Evolutionary conservation across 2,797 vertebrate species (phyloP).

Genomic region (Sebastes cheni): DNA sequence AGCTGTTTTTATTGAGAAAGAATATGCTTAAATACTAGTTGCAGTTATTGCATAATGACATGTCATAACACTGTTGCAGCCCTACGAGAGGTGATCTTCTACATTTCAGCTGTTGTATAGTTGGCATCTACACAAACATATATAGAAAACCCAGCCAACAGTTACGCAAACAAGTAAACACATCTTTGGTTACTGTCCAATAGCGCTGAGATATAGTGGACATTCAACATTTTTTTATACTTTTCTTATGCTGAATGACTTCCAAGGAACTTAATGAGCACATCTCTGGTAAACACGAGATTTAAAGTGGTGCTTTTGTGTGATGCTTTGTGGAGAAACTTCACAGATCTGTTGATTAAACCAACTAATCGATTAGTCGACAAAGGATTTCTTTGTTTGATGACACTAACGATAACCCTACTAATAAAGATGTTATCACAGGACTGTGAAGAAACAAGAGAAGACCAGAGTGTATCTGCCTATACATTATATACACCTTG

Average conservation of each 20-base stretch:
- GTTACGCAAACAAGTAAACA: not conserved
- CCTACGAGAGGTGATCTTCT: too few species aligned
- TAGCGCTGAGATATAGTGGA: not conserved
- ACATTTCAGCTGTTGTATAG: too few species aligned
- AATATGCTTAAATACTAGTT: not conserved
- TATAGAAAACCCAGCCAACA: not conserved
- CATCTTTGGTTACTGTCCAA: not conserved
- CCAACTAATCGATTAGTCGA: too few species aligned
- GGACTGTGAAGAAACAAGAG: not conserved
- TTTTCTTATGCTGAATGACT: too few species aligned
- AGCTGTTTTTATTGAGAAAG: not conserved
- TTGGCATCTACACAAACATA: not conserved
- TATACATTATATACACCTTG: slow-evolving; percentile 50
- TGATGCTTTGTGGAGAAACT: too few species aligned
- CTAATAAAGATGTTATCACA: not conserved
- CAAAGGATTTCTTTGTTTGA: too few species aligned
- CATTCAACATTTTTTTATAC: slow-evolving; percentile 12
- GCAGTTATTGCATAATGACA: not conserved
- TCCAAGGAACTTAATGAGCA: too few species aligned
- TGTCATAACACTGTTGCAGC: not conserved
- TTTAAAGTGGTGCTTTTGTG: too few species aligned
- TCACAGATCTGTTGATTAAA: too few species aligned
- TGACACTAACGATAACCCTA: too few species aligned
- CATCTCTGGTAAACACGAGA: too few species aligned
- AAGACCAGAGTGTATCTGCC: not conserved